Evolutionary conservation across 2,113 vertebrate genomes (phyloP).

Genomic region (Stigmatopora argus): DNA sequence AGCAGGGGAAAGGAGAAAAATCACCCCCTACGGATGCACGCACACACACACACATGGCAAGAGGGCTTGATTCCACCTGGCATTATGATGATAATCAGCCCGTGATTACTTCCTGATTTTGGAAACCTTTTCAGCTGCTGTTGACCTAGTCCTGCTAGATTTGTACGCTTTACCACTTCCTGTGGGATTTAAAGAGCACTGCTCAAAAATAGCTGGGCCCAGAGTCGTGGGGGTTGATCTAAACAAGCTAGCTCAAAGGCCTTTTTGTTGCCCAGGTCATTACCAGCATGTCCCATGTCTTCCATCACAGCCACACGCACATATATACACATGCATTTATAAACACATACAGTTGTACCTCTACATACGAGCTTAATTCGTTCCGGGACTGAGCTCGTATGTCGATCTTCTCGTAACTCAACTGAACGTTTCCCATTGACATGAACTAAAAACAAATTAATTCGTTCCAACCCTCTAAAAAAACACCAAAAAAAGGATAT

Average conservation of each 20-base stretch:
- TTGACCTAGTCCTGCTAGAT: conserved; percentile 52
- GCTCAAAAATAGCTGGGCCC: conserved; percentile 13
- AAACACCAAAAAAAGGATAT: too few species aligned
- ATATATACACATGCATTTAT: conserved; percentile 11
- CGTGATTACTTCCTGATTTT: conserved; percentile 60
- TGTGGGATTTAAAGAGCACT: conserved; percentile 54
- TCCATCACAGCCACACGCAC: conserved; percentile 1
- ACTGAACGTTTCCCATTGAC: too few species aligned
- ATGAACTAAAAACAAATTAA: too few species aligned
- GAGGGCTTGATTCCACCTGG: conserved; percentile 38
- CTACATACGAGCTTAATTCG: too few species aligned
- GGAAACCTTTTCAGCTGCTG: conserved; percentile 59
- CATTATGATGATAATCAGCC: conserved; percentile 52
- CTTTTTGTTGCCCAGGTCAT: conserved; percentile 54
- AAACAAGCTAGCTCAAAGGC: conserved; percentile 49
- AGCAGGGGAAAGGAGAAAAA: neutral
- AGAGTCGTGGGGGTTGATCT: conserved; percentile 2
- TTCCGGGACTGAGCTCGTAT: too few species aligned
- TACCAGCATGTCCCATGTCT: conserved; percentile 38
- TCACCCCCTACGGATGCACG: neutral
- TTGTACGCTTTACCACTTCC: conserved; percentile 55
- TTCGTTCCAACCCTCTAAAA: too few species aligned
- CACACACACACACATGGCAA: neutral
- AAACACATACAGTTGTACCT: too few species aligned
- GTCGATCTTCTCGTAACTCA: too few species aligned